Evolutionary conservation across 2,113 vertebrate species (phyloP).

Genomic region (Lutjanus erythropterus): DNA sequence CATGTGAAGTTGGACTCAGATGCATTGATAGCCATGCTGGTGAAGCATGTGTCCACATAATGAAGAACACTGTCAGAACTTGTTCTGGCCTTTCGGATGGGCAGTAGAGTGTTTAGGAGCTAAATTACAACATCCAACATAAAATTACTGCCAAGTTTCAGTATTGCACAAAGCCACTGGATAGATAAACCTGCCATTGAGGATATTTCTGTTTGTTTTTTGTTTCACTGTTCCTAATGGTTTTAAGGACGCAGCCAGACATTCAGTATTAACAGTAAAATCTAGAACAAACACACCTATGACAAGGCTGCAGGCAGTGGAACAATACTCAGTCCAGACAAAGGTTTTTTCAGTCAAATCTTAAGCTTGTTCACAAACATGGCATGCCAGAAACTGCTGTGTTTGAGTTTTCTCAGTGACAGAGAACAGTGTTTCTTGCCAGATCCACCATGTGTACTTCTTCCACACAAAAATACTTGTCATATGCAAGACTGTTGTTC

Average conservation of each 20-base stretch:
- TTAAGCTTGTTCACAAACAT: neutral
- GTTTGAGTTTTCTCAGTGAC: neutral
- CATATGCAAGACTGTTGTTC: neutral
- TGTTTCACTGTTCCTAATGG: neutral
- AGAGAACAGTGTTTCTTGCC: neutral
- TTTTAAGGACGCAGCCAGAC: neutral
- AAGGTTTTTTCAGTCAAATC: neutral
- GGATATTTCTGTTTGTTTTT: neutral
- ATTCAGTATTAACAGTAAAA: neutral
- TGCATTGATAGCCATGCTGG: neutral
- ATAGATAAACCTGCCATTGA: neutral
- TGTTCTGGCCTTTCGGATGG: neutral
- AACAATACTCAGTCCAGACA: neutral
- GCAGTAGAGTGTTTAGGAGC: neutral
- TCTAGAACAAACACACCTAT: neutral
- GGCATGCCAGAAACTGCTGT: neutral
- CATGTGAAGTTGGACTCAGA: neutral
- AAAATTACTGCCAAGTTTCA: neutral
- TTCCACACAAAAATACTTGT: neutral
- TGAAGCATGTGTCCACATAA: neutral
- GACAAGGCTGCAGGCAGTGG: neutral
- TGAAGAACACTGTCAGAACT: neutral
- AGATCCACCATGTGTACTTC: conserved; percentile 21
- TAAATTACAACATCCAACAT: neutral
- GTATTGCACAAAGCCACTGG: neutral